Conservation (phyloP, 2,888 invertebrate species). For the Acronicta psi region DNA sequence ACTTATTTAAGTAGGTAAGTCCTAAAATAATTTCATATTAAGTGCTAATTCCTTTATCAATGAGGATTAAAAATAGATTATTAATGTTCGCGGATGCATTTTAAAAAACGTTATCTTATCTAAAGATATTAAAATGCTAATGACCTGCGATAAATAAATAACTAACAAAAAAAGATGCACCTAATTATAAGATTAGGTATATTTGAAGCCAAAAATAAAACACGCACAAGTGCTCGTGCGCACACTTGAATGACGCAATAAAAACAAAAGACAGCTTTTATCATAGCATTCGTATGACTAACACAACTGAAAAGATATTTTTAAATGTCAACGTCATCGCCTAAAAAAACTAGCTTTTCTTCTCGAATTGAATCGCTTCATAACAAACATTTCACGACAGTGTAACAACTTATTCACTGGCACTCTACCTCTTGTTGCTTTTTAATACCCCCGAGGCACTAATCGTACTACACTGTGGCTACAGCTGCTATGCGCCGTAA, state of each 20-base stretch:
- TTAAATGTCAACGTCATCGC: slow-evolving; percentile 44
- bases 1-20: too few species aligned
- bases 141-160: slow-evolving; percentile 23
- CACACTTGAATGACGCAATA: slow-evolving; percentile 38
- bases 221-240: slow-evolving; percentile 16
- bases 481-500: slow-evolving; percentile 68
- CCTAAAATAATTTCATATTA: too few species aligned
- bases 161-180: slow-evolving; percentile 43
- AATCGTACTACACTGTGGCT: slow-evolving; percentile 58
- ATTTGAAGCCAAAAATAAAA: slow-evolving; percentile 39
- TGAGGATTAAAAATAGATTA: slow-evolving; percentile 12
- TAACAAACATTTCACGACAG: slow-evolving; percentile 63
- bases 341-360: slow-evolving; percentile 43
- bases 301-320: slow-evolving; percentile 37
- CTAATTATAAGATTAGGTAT: slow-evolving; percentile 44
- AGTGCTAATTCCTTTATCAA: not conserved
- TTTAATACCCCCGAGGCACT: slow-evolving; percentile 73
- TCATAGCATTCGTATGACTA: slow-evolving; percentile 42
- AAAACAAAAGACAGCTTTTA: slow-evolving; percentile 48
- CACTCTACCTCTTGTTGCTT: slow-evolving; percentile 54
- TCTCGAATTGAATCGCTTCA: slow-evolving; percentile 56
- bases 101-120: slow-evolving; percentile 26
- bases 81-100: slow-evolving; percentile 7
- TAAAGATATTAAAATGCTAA: slow-evolving; percentile 26
- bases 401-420: slow-evolving; percentile 68